These are phyloP conservation scores for Aporrectodea caliginosa DNA, from an alignment of 1,140 invertebrate species.

Conservation along the genomic window DNA sequence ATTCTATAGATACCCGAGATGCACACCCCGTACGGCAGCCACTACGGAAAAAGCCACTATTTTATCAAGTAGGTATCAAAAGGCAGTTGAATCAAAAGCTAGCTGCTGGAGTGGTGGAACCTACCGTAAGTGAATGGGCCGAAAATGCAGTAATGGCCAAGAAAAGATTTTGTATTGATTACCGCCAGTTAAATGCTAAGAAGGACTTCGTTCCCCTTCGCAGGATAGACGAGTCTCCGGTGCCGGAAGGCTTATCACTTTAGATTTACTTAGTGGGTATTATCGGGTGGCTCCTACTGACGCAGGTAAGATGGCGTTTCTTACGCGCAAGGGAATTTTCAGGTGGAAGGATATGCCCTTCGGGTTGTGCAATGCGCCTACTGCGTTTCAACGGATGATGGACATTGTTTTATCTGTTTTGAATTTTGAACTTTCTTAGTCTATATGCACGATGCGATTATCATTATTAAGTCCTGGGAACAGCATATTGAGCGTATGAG, in stretches of 20 bases:
- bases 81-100: too few species aligned
- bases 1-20: too few species aligned
- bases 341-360: constrained; percentile 3
- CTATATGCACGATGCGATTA: constrained; percentile 16
- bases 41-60: too few species aligned
- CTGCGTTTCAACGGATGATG: constrained; percentile 12
- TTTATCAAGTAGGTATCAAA: too few species aligned
- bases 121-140: too few species aligned
- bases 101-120: too few species aligned
- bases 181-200: too few species aligned
- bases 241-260: not conserved
- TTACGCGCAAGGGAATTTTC: constrained; percentile 13
- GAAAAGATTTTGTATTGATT: too few species aligned
- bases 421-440: not conserved
- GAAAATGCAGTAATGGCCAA: too few species aligned
- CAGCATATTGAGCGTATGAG: constrained; percentile 51
- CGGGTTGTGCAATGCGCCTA: constrained; percentile 1
- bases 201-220: too few species aligned
- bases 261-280: constrained; percentile 16
- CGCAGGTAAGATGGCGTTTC: constrained; percentile 13
- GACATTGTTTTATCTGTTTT: not conserved
- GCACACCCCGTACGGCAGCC: too few species aligned
- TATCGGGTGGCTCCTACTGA: not conserved
- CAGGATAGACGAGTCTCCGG: constrained; percentile 13
- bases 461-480: constrained; percentile 40